Percentiles rank a stretch among this genome's conserved stretches.
These are phyloP conservation scores for Tamandua tetradactyla DNA, from an alignment of 2,797 vertebrate genomes.

Conservation along the genomic window DNA sequence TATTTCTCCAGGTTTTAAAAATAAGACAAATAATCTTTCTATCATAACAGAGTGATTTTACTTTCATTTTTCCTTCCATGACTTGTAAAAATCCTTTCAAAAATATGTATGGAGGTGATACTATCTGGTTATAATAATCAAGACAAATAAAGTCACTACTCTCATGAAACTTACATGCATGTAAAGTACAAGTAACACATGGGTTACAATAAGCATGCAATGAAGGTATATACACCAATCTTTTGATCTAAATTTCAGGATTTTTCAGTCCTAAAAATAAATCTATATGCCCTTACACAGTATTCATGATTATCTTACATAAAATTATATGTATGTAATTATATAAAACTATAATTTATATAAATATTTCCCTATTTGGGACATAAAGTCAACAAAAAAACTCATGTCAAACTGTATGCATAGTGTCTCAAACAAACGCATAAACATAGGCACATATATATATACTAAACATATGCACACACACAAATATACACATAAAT, in stretches of 20 bases:
- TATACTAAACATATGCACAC: no score
- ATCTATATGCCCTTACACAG: not conserved
- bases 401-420: not conserved
- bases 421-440: not conserved
- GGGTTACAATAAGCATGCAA: not conserved
- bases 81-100: not conserved
- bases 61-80: not conserved
- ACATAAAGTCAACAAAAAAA: not conserved
- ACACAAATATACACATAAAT: not conserved
- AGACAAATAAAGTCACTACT: not conserved
- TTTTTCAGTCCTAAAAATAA: not conserved
- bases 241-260: not conserved
- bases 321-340: not conserved
- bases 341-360: not conserved
- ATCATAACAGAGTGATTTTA: not conserved
- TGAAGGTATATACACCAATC: not conserved
- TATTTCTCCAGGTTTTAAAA: not conserved
- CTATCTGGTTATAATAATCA: not conserved
- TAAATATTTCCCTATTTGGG: not conserved
- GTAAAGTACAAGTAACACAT: not conserved
- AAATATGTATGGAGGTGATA: not conserved
- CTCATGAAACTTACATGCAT: not conserved
- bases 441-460: no score
- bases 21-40: not conserved
- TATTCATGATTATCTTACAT: not conserved